A percentile compares a stretch with the other conserved stretches of the same genome.
Conservation (phyloP, 2,888 invertebrate genomes). For the Lasioglossum pauxillum region DNA sequence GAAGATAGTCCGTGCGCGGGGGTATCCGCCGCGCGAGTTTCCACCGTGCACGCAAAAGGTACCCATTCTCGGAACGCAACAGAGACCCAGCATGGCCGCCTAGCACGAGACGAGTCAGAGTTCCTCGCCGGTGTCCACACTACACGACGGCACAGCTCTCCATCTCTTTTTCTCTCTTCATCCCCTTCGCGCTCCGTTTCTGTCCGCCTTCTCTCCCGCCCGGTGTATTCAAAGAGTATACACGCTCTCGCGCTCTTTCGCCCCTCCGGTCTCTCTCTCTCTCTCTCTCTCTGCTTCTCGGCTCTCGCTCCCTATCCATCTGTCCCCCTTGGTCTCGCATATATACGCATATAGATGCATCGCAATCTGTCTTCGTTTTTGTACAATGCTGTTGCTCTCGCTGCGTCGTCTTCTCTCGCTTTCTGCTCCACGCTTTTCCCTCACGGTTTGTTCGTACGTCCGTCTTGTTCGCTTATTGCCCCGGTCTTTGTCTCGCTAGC, state of each 20-base stretch:
- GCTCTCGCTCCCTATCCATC: not conserved
- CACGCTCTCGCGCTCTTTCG: slow-evolving; percentile 27
- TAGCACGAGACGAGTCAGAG: slow-evolving; percentile 71
- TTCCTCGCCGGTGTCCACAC: slow-evolving; percentile 66
- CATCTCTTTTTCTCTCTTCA: slow-evolving; percentile 46
- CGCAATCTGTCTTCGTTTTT: slow-evolving; percentile 59
- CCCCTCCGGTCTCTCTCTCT: not conserved
- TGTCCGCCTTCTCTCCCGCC: slow-evolving; percentile 31
- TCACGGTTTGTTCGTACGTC: slow-evolving; percentile 53
- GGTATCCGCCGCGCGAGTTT: slow-evolving; percentile 49
- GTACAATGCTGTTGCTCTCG: slow-evolving; percentile 57
- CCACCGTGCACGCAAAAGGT: slow-evolving; percentile 62
- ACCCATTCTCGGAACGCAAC: slow-evolving; percentile 72
- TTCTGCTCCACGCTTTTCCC: slow-evolving; percentile 58
- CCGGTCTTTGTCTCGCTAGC: slow-evolving; percentile 46
- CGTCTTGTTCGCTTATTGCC: slow-evolving; percentile 53
- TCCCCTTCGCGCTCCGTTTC: slow-evolving; percentile 40
- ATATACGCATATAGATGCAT: slow-evolving; percentile 30
- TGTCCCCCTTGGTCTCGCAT: slow-evolving; percentile 24
- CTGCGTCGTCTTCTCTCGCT: slow-evolving; percentile 51
- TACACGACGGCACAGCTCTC: slow-evolving; percentile 45
- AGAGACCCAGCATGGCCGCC: slow-evolving; percentile 77
- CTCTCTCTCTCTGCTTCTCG: not conserved
- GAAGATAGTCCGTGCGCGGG: slow-evolving; percentile 19
- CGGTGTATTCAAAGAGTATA: slow-evolving; percentile 40